These are phyloP conservation scores for Hylaeus volcanicus DNA, from an alignment of 1,140 invertebrate genomes.

Conservation along the genomic window DNA sequence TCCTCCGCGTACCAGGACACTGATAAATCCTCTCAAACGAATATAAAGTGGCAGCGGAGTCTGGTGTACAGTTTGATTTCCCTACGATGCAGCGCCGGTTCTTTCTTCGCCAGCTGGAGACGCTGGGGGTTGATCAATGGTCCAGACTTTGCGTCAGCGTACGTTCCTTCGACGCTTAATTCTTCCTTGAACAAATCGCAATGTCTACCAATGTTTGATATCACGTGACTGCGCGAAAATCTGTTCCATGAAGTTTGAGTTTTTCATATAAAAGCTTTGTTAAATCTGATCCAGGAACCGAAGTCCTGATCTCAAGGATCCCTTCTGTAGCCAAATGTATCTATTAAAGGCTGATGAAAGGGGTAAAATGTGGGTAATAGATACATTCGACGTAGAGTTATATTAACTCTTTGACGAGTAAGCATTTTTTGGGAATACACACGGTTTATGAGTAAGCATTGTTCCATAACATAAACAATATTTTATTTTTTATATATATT, in stretches of 20 bases:
- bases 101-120: not conserved
- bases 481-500: no score
- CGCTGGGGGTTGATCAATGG: conserved; percentile 17
- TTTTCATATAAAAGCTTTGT: not conserved
- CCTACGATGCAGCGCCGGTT: not conserved
- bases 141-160: conserved; percentile 4
- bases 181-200: not conserved
- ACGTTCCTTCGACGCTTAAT: conserved; percentile 2
- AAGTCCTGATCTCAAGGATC: not conserved
- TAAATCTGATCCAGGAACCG: not conserved
- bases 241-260: not conserved
- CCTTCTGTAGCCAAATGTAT: no score
- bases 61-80: conserved; percentile 36
- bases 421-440: no score
- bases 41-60: conserved; percentile 54
- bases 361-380: no score
- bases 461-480: no score
- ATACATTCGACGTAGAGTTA: no score
- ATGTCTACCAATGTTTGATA: not conserved
- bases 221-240: not conserved
- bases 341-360: no score
- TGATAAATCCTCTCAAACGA: conserved; percentile 59
- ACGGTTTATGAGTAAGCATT: no score
- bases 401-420: no score
- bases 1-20: conserved; percentile 37